These are phyloP conservation scores for Prionailurus bengalensis DNA, from an alignment of 2,113 vertebrate genomes.

Conservation along the genomic window DNA sequence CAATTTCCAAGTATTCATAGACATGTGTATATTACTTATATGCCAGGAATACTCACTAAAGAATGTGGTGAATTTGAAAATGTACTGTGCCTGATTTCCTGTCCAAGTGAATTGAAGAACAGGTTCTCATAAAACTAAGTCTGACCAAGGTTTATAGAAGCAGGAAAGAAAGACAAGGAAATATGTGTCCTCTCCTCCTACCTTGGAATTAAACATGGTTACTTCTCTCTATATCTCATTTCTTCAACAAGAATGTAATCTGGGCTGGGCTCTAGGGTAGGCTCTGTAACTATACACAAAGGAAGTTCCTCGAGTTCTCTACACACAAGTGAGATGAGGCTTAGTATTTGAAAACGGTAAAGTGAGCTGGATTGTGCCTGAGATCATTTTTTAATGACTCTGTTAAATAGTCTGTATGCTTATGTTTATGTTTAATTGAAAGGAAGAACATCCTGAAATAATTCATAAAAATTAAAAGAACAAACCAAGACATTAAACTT, in stretches of 20 bases:
- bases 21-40: constrained; percentile 10
- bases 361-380: background rate
- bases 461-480: constrained; percentile 18
- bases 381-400: constrained; percentile 36
- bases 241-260: constrained; percentile 25
- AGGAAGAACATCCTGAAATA: constrained; percentile 59
- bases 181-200: background rate
- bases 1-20: constrained; percentile 27
- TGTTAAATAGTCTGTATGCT: constrained; percentile 37
- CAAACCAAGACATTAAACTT: background rate
- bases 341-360: constrained; percentile 52
- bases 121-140: constrained; percentile 25
- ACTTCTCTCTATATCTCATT: background rate
- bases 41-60: background rate
- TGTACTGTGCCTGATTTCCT: background rate
- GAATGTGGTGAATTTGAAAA: background rate
- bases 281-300: background rate
- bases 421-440: constrained; percentile 53
- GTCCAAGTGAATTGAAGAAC: background rate
- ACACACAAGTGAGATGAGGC: background rate
- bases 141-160: background rate
- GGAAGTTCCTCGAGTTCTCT: constrained; percentile 51
- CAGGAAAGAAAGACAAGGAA: background rate
- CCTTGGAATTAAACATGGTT: background rate
- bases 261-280: background rate